Evolutionary conservation across 2,113 vertebrate genomes (phyloP).

Genomic region (Cygnus buccinator): DNA sequence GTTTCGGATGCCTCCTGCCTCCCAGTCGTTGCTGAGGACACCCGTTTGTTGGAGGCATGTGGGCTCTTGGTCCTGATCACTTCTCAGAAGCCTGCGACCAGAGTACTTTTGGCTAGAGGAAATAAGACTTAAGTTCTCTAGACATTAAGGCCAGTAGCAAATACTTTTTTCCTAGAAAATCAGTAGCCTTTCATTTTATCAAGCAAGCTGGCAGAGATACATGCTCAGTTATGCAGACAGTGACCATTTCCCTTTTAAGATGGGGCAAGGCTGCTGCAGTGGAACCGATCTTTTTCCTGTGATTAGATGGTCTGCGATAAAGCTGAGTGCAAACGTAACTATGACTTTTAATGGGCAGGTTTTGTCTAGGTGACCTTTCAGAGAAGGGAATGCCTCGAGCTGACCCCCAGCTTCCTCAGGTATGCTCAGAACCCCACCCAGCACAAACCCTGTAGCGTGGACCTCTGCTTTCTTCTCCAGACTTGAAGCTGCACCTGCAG

Average conservation of each 20-base stretch:
- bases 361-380: background rate
- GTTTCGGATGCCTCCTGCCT: background rate
- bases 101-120: background rate
- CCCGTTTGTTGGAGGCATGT: background rate
- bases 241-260: background rate
- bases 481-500: slow-evolving; percentile 96
- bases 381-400: background rate
- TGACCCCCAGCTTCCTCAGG: background rate
- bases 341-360: background rate
- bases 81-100: background rate
- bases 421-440: background rate
- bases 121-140: background rate
- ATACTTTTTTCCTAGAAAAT: background rate
- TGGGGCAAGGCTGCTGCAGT: background rate
- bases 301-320: background rate
- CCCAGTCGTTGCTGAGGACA: background rate
- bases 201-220: background rate
- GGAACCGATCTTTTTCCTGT: background rate
- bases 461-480: slow-evolving; percentile 70
- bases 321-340: background rate
- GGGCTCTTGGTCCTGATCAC: background rate
- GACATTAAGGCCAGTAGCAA: background rate
- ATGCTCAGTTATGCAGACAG: background rate
- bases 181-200: background rate
- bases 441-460: background rate